A percentile compares a stretch with the other conserved stretches of the same genome.
phyloP scores from a whole-genome alignment of 2,888 invertebrate genomes.

The Eugnorisma glareosa region DNA sequence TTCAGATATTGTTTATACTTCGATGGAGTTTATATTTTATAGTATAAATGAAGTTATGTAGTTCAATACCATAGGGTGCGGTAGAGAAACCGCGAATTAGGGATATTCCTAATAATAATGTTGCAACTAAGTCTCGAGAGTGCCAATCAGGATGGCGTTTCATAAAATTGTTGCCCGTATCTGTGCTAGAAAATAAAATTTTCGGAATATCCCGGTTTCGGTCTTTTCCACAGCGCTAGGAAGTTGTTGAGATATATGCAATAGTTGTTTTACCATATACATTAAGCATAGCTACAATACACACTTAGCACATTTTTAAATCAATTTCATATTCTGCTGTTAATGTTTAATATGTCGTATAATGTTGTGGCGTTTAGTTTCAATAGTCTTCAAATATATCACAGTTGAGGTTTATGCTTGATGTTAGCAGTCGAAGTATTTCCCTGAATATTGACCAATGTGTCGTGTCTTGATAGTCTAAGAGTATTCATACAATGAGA shows the following conservation, averaged over 20 bases:
- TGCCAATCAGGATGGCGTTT: constrained; percentile 30
- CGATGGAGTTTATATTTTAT: constrained; percentile 43
- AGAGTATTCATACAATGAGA: constrained; percentile 68
- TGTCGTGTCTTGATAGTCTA: constrained; percentile 59
- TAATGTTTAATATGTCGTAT: constrained; percentile 41
- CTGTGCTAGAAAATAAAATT: constrained; percentile 2
- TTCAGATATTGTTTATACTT: constrained; percentile 69
- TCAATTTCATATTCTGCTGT: constrained; percentile 37
- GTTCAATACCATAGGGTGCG: constrained; percentile 41
- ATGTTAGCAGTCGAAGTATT: constrained; percentile 44
- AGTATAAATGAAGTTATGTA: constrained; percentile 53
- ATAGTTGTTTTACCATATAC: constrained; percentile 63
- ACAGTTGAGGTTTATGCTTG: constrained; percentile 45
- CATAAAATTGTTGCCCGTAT: constrained; percentile 22
- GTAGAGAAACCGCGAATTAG: not conserved
- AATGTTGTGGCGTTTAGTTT: constrained; percentile 36
- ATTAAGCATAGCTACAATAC: constrained; percentile 45
- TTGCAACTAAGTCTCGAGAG: constrained; percentile 24
- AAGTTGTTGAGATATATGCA: constrained; percentile 61
- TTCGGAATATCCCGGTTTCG: constrained; percentile 24
- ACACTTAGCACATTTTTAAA: constrained; percentile 37
- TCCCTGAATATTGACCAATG: constrained; percentile 46
- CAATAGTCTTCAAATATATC: constrained; percentile 55
- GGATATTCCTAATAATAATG: constrained; percentile 22
- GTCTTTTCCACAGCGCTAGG: constrained; percentile 17